phyloP scores from a whole-genome alignment of 2,797 vertebrate species.

The Columba guinea region DNA sequence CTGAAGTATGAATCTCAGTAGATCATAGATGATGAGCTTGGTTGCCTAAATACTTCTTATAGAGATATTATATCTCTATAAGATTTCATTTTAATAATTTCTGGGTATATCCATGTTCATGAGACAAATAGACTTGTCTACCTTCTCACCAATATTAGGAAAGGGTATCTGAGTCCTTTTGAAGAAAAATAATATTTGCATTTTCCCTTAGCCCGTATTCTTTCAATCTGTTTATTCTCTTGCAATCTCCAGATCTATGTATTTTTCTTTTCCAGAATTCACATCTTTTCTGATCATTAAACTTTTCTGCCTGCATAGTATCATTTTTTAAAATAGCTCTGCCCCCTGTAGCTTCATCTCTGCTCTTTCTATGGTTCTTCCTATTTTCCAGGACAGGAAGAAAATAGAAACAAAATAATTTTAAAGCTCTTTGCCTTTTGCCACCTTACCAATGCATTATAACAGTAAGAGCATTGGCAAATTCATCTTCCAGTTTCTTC shows the following conservation, averaged over 20 bases:
- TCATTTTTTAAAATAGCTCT: not conserved
- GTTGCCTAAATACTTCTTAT: not conserved
- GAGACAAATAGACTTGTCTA: not conserved
- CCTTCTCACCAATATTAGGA: not conserved
- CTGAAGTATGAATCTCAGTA: not conserved
- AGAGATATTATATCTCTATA: not conserved
- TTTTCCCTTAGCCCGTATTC: not conserved
- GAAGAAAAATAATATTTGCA: not conserved
- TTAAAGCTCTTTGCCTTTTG: not conserved
- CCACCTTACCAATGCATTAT: not conserved
- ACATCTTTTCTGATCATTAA: not conserved
- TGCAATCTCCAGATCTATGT: not conserved
- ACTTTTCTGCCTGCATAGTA: not conserved
- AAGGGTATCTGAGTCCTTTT: not conserved
- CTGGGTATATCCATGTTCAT: rapidly evolving
- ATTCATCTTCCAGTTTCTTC: not conserved
- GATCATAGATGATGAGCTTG: not conserved
- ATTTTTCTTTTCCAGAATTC: not conserved
- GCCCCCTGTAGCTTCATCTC: not conserved
- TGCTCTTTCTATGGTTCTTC: not conserved
- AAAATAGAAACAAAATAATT: not conserved
- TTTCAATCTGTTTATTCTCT: not conserved
- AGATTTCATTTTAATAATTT: not conserved
- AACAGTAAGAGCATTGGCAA: not conserved
- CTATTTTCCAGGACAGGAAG: not conserved